phyloP scores from a whole-genome alignment of 2,113 vertebrate species.

The Oenanthe melanoleuca region DNA sequence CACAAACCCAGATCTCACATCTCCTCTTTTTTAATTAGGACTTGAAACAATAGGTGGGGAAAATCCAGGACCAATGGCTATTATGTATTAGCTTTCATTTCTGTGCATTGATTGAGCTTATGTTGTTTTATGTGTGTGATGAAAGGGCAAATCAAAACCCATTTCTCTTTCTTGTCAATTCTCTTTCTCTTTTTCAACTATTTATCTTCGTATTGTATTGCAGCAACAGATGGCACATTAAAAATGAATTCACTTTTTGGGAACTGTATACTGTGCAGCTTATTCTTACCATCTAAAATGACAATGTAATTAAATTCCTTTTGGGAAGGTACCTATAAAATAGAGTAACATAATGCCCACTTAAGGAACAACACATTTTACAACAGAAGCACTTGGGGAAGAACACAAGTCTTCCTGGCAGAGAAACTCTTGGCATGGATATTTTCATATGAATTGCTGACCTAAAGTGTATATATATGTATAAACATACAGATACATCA shows the following conservation, averaged over 20 bases:
- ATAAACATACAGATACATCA: neutral
- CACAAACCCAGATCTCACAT: neutral
- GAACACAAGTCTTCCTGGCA: neutral
- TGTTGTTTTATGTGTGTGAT: slow-evolving; percentile 55
- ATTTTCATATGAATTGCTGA: neutral
- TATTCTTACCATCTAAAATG: slow-evolving; percentile 9
- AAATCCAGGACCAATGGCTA: slow-evolving; percentile 50
- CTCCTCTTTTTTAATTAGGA: slow-evolving; percentile 71
- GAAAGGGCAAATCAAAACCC: slow-evolving; percentile 77
- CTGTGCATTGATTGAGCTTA: slow-evolving; percentile 72
- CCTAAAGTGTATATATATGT: accelerated
- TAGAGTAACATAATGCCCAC: neutral
- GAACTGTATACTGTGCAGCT: neutral
- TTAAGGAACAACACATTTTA: neutral
- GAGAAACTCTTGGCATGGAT: neutral
- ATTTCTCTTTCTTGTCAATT: slow-evolving; percentile 67
- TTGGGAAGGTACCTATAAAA: slow-evolving; percentile 28
- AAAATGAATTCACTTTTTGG: slow-evolving; percentile 56
- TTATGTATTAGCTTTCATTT: slow-evolving; percentile 80
- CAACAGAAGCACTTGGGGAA: neutral
- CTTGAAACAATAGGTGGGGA: slow-evolving; percentile 65
- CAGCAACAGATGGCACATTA: slow-evolving; percentile 64
- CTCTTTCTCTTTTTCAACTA: slow-evolving; percentile 57
- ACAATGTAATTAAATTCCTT: neutral
- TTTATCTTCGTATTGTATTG: slow-evolving; percentile 40